Conservation (phyloP, 1,140 invertebrate genomes). For the Drosophila lacertosa region DNA sequence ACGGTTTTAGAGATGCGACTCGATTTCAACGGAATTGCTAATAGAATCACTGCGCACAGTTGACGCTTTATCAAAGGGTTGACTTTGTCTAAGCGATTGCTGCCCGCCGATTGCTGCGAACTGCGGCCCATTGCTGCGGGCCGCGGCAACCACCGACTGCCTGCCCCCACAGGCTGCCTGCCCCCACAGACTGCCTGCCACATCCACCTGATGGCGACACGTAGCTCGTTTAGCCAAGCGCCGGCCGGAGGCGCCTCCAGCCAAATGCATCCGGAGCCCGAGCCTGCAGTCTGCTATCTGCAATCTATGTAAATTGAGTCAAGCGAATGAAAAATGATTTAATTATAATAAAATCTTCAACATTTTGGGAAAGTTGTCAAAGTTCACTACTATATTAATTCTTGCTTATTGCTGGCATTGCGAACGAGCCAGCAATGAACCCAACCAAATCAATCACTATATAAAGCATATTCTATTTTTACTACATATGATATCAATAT, state of each 20-base stretch:
- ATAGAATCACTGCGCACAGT: slow-evolving; percentile 65
- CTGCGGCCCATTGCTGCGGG: slow-evolving; percentile 22
- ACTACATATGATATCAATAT: too few relatives aligned
- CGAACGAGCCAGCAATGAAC: too few relatives aligned
- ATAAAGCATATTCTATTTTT: too few relatives aligned
- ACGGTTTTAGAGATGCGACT: slow-evolving; percentile 72
- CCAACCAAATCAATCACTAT: too few relatives aligned
- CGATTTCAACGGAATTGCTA: slow-evolving; percentile 77
- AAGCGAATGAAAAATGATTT: too few relatives aligned
- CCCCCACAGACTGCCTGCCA: neutral
- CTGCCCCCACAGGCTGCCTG: neutral
- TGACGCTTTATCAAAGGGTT: slow-evolving; percentile 72
- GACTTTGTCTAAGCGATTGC: slow-evolving; percentile 70
- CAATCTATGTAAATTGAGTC: too few relatives aligned
- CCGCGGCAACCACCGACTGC: neutral
- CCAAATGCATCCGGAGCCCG: slow-evolving; percentile 40
- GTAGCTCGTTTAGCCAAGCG: slow-evolving; percentile 71
- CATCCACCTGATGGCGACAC: slow-evolving; percentile 74
- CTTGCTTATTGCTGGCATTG: too few relatives aligned
- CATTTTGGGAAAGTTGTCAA: too few relatives aligned
- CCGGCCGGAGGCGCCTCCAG: slow-evolving; percentile 62
- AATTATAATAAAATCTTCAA: too few relatives aligned
- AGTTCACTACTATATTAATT: too few relatives aligned
- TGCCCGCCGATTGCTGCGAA: slow-evolving; percentile 33
- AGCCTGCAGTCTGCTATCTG: neutral